These are phyloP conservation scores for Acanthaster planci DNA, from an alignment of 35 echinoderm and acorn worm genomes.

Conservation along the genomic window DNA sequence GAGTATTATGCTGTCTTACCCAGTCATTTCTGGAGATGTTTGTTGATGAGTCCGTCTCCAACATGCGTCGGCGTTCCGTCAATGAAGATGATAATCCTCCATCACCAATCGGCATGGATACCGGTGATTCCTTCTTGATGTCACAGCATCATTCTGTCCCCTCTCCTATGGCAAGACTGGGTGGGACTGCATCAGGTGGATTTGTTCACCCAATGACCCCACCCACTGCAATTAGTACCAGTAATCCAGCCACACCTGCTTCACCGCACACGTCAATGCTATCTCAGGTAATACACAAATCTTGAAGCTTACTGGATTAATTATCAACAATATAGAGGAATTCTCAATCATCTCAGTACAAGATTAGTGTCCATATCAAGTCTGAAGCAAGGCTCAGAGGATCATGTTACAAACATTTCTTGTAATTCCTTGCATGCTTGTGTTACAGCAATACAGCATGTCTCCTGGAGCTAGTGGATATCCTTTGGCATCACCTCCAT, in stretches of 20 bases:
- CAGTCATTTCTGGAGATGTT: conserved; percentile 91
- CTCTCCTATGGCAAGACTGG: conserved; percentile 71
- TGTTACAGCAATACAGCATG: conserved; percentile 79
- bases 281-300: conserved; percentile 35
- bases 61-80: conserved; percentile 59
- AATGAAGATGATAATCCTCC: conserved; percentile 85
- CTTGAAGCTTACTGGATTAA: no score
- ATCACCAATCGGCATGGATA: conserved; percentile 83
- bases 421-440: background rate
- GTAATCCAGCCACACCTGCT: conserved; percentile 84
- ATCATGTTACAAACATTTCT: no score
- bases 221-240: conserved; percentile 48
- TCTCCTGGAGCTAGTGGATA: conserved; percentile 81
- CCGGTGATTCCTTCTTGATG: conserved; percentile 57
- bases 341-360: no score
- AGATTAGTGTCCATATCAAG: no score
- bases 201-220: conserved; percentile 87
- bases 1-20: background rate
- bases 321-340: no score
- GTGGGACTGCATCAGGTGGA: conserved; percentile 43
- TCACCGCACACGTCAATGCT: conserved; percentile 94
- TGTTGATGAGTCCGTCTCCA: conserved; percentile 72
- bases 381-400: no score
- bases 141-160: conserved; percentile 50
- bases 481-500: conserved; percentile 89